These are phyloP conservation scores for Phyllotis vaccarum DNA, from an alignment of 2,797 vertebrate species.

Conservation along the genomic window DNA sequence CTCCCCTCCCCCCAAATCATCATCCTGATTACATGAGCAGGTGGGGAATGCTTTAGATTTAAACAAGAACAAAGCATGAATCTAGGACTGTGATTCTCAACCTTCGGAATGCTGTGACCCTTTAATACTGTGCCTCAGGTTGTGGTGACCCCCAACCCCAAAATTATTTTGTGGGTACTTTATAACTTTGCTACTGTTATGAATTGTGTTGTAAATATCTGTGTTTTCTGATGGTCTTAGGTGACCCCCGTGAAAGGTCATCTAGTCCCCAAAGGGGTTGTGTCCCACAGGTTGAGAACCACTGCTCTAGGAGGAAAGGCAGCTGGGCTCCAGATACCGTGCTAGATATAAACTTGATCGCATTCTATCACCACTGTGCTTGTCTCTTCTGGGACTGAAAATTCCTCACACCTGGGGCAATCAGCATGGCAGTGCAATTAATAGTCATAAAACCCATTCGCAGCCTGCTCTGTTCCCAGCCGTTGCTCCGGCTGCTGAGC, in stretches of 20 bases:
- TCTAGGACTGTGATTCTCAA: neutral
- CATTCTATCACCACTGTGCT: constrained; percentile 53
- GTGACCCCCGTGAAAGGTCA: neutral
- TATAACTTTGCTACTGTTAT: neutral
- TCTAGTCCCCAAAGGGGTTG: neutral
- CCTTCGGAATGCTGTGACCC: neutral
- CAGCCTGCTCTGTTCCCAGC: rapidly evolving
- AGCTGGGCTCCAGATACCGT: neutral
- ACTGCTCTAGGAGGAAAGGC: neutral
- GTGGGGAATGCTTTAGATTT: neutral
- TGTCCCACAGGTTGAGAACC: neutral
- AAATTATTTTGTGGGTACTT: neutral
- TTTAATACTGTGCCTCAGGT: neutral
- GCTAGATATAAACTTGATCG: constrained; percentile 28
- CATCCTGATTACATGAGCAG: neutral
- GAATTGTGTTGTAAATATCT: neutral
- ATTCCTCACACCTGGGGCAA: constrained; percentile 44
- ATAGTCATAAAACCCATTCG: neutral
- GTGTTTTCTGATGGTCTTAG: neutral
- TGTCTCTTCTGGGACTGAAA: constrained; percentile 53
- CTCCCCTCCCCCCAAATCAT: too few relatives aligned
- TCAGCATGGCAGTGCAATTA: constrained; percentile 26
- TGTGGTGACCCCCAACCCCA: neutral
- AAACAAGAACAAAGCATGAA: neutral
- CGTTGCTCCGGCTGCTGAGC: neutral